Evolutionary conservation across 1,140 invertebrate genomes (phyloP), one percentile per base, ranked within the genome.

Genomic region (Microplitis demolitor): DNA sequence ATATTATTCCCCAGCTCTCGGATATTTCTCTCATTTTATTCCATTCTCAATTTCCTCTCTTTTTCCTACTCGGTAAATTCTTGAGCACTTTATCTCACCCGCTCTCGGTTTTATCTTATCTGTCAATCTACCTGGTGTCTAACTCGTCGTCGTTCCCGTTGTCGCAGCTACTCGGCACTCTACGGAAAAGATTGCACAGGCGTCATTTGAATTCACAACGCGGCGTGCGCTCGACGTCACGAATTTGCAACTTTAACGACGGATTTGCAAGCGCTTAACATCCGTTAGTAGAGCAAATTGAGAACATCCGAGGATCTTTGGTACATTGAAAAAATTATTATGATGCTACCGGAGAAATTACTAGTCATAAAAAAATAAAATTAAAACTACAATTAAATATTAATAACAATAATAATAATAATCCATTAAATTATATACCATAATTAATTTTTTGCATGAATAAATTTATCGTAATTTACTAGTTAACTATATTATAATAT

Each of bases 141-240:
- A 14, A n/a, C 45, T 50, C 45, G 6, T 50, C 13, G 6, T 54
- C 51, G 51, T 54, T 54, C 24, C 37, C 33, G 35, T 62, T n/a
- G 66, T 63, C 45, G 37, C 11, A 37, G 62, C 64, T 14, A 50
- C 66, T 72, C 33, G 51, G 6, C 8, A 61, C 39, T 31, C 53
- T 58, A 60, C 35, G 35, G 54, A 35, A 13, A 24, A 72, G 63
- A 62, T 60, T 63, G 39, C 34, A 6, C 63, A 35, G 37, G 35
- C 37, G 70, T 72, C 70, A 72, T 72, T 72, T 72, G 70, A 72
- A 72, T 72, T 72, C 63, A 66, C 62, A 33, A 71, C 16, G 39
- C 31, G 45, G 45, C 16, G 54, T 45, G 34, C 33, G 34, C 31
- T 37, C 69, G 37, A 39, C 51, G 61, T 51, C 16, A 71, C 50